A percentile compares a stretch with the other conserved stretches of the same genome.
Conservation (phyloP, 2,113 vertebrate genomes). For the Morone saxatilis region DNA sequence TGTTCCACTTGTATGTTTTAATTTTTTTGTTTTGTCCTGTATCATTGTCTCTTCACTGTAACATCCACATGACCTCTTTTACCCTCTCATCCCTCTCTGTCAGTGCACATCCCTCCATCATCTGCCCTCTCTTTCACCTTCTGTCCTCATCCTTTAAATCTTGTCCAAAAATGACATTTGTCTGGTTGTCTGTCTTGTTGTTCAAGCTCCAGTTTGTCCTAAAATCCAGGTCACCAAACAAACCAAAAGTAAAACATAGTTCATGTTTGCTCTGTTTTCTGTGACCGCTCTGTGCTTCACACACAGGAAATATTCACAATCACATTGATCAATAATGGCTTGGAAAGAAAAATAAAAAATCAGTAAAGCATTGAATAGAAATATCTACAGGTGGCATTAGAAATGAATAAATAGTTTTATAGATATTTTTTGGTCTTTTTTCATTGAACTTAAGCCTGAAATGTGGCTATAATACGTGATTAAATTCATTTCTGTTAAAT, state of each 20-base stretch:
- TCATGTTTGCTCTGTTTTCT: not conserved
- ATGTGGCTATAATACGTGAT: no score
- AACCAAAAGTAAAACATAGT: not conserved
- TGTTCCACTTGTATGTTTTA: no score
- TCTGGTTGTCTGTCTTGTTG: constrained; percentile 10
- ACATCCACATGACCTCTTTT: not conserved
- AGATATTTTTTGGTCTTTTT: no score
- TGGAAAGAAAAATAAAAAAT: no score
- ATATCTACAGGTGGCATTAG: no score
- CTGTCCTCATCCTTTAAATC: not conserved
- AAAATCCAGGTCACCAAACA: constrained; percentile 5
- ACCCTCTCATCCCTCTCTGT: not conserved
- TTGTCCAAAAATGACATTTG: not conserved
- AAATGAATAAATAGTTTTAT: no score
- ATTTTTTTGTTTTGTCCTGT: no score
- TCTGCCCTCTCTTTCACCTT: not conserved
- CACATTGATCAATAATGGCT: no score
- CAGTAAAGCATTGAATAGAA: no score
- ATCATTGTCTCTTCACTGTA: not conserved
- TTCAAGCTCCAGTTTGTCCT: not conserved
- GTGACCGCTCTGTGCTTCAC: not conserved
- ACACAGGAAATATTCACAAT: no score
- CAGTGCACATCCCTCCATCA: not conserved
- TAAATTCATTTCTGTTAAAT: no score
- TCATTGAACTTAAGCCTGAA: no score